Percentiles rank a stretch among this genome's conserved stretches.
Evolutionary conservation across 92 coral and sea anemone species (phyloP).

Genomic region (Meandrina meandrites): DNA sequence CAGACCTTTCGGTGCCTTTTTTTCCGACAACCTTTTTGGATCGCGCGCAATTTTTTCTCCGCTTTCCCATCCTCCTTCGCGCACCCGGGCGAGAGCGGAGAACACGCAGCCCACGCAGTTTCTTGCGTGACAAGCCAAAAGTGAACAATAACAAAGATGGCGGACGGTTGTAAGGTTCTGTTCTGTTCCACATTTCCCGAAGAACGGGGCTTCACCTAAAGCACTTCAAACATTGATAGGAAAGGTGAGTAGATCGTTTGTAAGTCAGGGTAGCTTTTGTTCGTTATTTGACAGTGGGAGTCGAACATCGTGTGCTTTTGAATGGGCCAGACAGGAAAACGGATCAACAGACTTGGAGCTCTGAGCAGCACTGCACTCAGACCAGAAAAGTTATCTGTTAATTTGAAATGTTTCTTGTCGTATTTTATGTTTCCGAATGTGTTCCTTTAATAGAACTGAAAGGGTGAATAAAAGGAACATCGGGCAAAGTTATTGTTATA

Average conservation of each 20-base stretch:
- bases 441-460: background rate
- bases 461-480: background rate
- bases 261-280: background rate
- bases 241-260: background rate
- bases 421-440: background rate
- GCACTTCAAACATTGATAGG: background rate
- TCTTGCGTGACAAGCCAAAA: constrained; percentile 2
- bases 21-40: too few relatives aligned
- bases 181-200: constrained; percentile 9
- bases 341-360: background rate
- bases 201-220: background rate
- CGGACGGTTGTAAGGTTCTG: background rate
- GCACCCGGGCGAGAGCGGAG: background rate
- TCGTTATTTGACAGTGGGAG: background rate
- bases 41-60: background rate
- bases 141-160: constrained; percentile 18
- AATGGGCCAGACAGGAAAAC: background rate
- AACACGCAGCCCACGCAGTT: background rate
- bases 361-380: background rate
- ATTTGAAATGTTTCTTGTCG: background rate
- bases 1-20: too few relatives aligned
- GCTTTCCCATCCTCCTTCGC: background rate
- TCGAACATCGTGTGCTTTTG: background rate
- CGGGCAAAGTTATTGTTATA: background rate
- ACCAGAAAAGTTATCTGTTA: background rate